Percentiles rank a stretch among this genome's conserved stretches.
Conservation (phyloP, 1,140 invertebrate genomes). For the Scaptomyza hsui region DNA sequence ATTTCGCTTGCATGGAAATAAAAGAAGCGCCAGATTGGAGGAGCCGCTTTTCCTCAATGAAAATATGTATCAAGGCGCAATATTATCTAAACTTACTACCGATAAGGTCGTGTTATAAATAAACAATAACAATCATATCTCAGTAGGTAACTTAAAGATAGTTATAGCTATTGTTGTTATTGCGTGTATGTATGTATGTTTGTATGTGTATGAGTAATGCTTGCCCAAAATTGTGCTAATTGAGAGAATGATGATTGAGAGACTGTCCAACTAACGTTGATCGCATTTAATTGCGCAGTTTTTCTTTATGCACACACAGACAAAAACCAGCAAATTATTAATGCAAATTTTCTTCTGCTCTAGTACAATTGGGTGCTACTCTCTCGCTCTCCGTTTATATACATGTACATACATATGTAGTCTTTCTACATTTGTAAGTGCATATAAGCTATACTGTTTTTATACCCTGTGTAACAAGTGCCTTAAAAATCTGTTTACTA, state of each 20-base stretch:
- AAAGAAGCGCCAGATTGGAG: not conserved
- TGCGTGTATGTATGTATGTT: not conserved
- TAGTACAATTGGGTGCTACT: conserved; percentile 23
- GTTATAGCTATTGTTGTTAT: not conserved
- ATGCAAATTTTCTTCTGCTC: conserved; percentile 45
- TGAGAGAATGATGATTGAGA: conserved; percentile 23
- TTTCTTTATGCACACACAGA: conserved; percentile 26
- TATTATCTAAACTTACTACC: conserved; percentile 17
- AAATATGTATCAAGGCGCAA: conserved; percentile 12
- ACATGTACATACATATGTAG: too few species aligned
- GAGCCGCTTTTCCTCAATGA: not conserved
- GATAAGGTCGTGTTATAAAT: conserved; percentile 41
- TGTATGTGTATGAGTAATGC: conserved; percentile 34
- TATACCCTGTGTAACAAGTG: not conserved
- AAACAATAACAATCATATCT: conserved; percentile 42
- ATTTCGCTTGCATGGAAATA: not conserved
- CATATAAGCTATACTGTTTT: conserved; percentile 37
- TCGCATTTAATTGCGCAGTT: conserved; percentile 51
- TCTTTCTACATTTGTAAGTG: conserved; percentile 36
- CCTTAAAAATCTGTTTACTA: not conserved
- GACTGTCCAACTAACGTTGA: conserved; percentile 36
- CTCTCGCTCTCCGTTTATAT: conserved; percentile 23
- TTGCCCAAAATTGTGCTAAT: conserved; percentile 31
- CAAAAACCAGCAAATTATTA: conserved; percentile 39
- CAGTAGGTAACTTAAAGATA: conserved; percentile 11